Evolutionary conservation across 2,113 vertebrate species (phyloP), one percentile per base, ranked within the genome.

Genomic region (Felis chaus): DNA sequence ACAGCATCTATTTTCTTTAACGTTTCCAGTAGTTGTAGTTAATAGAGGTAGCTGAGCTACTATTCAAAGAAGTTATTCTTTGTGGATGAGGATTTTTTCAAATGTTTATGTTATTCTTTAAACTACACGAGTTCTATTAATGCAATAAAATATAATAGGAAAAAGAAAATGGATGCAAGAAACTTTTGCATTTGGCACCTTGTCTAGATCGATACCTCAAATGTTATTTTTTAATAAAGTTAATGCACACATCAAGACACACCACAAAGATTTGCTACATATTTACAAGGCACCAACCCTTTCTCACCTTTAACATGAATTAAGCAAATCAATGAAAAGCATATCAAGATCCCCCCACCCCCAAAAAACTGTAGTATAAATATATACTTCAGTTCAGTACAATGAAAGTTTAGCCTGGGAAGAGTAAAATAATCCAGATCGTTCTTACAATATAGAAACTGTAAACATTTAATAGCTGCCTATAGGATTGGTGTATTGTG

Each of bases 381-480:
- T 97, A 98, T 98, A 98, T 98, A 99, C 98, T 99, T 98, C 98
- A 98, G 98, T 98, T 98, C 98, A 98, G 98, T 98, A 98, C 98
- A 98, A 98, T 98, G 85, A 98, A 97, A 80, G 66, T 98, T 99
- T 99, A 99, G 99, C 99, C 98, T 98, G 98, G 99, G 98, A 99
- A 99, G 98, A 98, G 98, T 98, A 98, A 98, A 98, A 98, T 98
- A 98, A 99, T 98, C 98, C 98, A 99, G 98, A 98, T 99, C 98
- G 98, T 98, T 98, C 98, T 98, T 98, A 99, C 98, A 94, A 98
- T 98, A 98, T 99, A 99, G 98, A 99, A 99, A 99, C 98, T 99
- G 99, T 99, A 99, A 99, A 99, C 99, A 99, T 99, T 99, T 99
- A 99, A 99, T 99, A 99, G 99, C 99, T 99, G 99, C 99, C 99